A percentile compares a stretch with the other conserved stretches of the same genome.
These are phyloP conservation scores for Gryllus bimaculatus DNA, from an alignment of 1,140 invertebrate species.

Conservation along the genomic window DNA sequence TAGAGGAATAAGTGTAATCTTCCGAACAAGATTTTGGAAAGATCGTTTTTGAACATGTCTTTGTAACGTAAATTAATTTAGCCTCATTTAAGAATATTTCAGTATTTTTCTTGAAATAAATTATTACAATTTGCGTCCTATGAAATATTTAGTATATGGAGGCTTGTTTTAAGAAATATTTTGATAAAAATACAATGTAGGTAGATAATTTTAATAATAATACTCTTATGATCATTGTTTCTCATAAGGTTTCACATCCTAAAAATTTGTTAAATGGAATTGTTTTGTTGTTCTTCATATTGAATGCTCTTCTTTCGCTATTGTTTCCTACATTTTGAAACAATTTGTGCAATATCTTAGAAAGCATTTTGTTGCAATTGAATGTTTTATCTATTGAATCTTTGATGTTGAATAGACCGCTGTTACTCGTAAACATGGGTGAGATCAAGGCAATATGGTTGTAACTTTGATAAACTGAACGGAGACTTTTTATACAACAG, in stretches of 20 bases:
- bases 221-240: not conserved
- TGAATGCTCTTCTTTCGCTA: not conserved
- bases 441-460: not conserved
- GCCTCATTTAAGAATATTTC: too few relatives aligned
- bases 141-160: too few relatives aligned
- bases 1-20: not conserved
- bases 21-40: not conserved
- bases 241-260: not conserved
- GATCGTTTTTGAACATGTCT: not conserved
- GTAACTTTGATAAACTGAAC: conserved; percentile 18
- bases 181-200: not conserved
- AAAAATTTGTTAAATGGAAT: too few relatives aligned
- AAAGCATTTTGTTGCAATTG: not conserved
- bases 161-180: not conserved
- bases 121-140: too few relatives aligned
- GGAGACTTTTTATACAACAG: conserved; percentile 18
- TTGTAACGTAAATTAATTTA: not conserved
- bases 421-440: not conserved
- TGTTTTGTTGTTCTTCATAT: not conserved
- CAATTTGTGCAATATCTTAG: conserved; percentile 14
- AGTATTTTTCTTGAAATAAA: too few relatives aligned
- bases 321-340: not conserved
- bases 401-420: conserved; percentile 15
- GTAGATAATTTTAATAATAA: not conserved
- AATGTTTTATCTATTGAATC: conserved; percentile 1